phyloP scores from a whole-genome alignment of 2,113 vertebrate genomes.

The Strigops habroptila region DNA sequence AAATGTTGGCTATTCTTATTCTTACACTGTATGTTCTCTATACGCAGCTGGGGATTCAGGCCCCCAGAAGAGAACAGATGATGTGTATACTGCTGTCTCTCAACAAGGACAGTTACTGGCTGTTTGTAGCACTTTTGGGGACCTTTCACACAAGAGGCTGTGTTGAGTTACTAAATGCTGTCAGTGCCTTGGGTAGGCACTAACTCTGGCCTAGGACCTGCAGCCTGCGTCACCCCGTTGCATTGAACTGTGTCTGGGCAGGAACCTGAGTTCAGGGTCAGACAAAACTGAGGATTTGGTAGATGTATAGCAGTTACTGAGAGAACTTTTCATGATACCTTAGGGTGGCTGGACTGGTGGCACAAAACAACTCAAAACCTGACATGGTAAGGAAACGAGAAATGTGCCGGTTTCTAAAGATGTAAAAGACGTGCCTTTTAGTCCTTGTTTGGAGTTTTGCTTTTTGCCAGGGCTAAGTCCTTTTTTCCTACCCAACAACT shows the following conservation, averaged over 20 bases:
- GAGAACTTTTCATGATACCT: not conserved
- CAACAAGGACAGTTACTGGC: not conserved
- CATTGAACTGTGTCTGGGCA: not conserved
- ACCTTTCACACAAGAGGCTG: not conserved
- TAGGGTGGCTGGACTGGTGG: not conserved
- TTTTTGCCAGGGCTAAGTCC: not conserved
- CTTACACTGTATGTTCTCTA: not conserved
- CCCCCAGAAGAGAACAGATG: not conserved
- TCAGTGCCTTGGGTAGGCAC: not conserved
- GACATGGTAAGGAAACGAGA: not conserved
- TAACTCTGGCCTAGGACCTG: not conserved
- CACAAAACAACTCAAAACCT: not conserved
- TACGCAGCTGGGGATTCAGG: not conserved
- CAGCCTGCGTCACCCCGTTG: not conserved
- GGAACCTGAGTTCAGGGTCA: not conserved
- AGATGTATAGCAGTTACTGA: not conserved
- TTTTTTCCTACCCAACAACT: not conserved
- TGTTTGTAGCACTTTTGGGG: not conserved
- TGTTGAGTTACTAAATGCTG: not conserved
- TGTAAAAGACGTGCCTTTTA: not conserved
- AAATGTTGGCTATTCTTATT: not conserved
- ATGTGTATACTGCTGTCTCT: not conserved
- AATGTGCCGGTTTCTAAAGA: not conserved
- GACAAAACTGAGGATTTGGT: not conserved
- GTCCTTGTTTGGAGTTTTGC: not conserved